Percentiles rank a stretch among this genome's conserved stretches.
phyloP scores from a whole-genome alignment of 2,888 invertebrate genomes.

The Orthosia cruda region DNA sequence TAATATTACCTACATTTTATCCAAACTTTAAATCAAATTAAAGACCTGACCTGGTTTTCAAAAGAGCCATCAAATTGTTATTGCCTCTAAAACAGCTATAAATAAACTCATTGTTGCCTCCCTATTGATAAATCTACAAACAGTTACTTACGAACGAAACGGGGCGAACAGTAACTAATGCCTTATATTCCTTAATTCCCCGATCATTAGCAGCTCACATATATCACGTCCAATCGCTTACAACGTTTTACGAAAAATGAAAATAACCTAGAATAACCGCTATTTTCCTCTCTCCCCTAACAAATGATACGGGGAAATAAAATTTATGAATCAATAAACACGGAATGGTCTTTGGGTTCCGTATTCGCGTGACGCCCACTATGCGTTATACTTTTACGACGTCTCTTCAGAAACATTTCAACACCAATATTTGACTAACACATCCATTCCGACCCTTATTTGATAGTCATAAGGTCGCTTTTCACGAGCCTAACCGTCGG shows the following conservation, averaged over 20 bases:
- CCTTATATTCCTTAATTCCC: conserved; percentile 57
- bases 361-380: conserved; percentile 63
- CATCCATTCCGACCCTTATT: conserved; percentile 34
- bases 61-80: conserved; percentile 35
- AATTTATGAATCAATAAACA: conserved; percentile 72
- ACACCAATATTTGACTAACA: conserved; percentile 45
- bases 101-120: conserved; percentile 31
- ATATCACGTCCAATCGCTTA: conserved; percentile 58
- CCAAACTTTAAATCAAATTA: conserved; percentile 29
- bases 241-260: conserved; percentile 55
- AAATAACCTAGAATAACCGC: conserved; percentile 56
- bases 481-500: conserved; percentile 17
- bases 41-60: conserved; percentile 19
- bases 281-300: conserved; percentile 57
- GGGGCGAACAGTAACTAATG: conserved; percentile 37
- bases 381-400: conserved; percentile 66
- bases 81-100: conserved; percentile 37
- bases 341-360: conserved; percentile 60
- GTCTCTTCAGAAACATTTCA: conserved; percentile 63
- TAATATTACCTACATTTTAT: background rate
- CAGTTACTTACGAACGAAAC: conserved; percentile 28
- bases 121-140: conserved; percentile 31
- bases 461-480: conserved; percentile 20
- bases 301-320: conserved; percentile 64
- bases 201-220: conserved; percentile 58